Base-by-base conservation (phyloP, 2,888 invertebrate species). In the Lacanobia wlatinum region DNA sequence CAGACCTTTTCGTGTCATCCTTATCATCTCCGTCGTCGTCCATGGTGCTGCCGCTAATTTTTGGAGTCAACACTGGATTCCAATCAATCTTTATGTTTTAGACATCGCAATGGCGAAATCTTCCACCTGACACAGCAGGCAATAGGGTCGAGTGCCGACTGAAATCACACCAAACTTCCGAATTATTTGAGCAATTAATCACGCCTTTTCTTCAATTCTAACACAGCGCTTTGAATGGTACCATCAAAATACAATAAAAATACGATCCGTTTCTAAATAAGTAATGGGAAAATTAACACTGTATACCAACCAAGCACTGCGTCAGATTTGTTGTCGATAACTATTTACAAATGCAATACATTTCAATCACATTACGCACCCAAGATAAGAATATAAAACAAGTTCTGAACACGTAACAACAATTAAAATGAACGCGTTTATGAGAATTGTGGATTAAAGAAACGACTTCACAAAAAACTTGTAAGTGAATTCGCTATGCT, bases 11-110 rank as follows among this genome's bases (percentile, higher is more conserved):
- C 16, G 98, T 97, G 88, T 98, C 98, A 93, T 98, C 98, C 94
- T 98, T 98, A 88, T 98, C 98, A 89, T 98, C 98, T 65, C 97
- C 97, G 86, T 98, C 98, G 91, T 98, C 98, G 74, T 98, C 98
- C 98, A 98, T 98, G 79, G 77, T 91, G 83, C 62, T 70, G 67
- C 61, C n/a, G 43, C 73, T 79, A 40, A 70, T 43, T 6, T 43
- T 62, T 52, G 72, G n/a, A 58, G 59, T 46, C 61, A 76, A 48
- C 55, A 70, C 74, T 78, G 61, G 40, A 59, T 60, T 73, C 56
- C 48, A 72, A 67, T 74, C 63, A 77, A 76, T 72, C 50, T 78
- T 72, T 61, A 79, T 18, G 50, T 67, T 43, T 64, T 59, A 50
- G 48, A 28, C 84, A 84, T 86, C 43, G 58, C 70, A 82, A 77